A percentile compares a stretch with the other conserved stretches of the same genome.
These are phyloP conservation scores for Leptura quadrifasciata DNA, from an alignment of 2,888 invertebrate genomes.

Conservation along the genomic window DNA sequence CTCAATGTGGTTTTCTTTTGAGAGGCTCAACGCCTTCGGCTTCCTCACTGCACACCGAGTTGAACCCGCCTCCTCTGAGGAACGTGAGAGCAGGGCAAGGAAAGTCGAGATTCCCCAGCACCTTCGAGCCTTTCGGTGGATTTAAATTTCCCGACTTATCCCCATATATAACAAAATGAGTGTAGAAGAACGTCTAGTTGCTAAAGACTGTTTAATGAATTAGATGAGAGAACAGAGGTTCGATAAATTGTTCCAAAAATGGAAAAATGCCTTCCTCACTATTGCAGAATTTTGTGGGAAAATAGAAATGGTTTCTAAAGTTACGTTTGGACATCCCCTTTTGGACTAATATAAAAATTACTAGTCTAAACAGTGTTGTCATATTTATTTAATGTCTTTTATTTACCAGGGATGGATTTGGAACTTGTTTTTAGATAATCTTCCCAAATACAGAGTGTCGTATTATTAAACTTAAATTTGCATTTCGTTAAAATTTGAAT, in stretches of 20 bases:
- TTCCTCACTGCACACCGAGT: conserved; percentile 61
- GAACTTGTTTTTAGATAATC: not conserved
- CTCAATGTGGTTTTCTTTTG: conserved; percentile 89
- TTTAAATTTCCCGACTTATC: conserved; percentile 88
- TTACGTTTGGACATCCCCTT: not conserved
- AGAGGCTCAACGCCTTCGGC: conserved; percentile 71
- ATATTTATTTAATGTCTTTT: conserved; percentile 9
- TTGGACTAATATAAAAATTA: conserved; percentile 13
- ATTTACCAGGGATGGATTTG: not conserved
- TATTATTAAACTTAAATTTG: not conserved
- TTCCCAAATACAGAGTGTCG: not conserved
- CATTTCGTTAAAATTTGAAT: no score
- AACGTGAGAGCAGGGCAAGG: conserved; percentile 57
- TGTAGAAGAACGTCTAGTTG: not conserved
- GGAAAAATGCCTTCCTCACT: not conserved
- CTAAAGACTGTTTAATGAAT: conserved; percentile 19
- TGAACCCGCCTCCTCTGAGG: conserved; percentile 69
- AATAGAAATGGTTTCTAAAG: not conserved
- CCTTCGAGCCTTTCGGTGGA: conserved; percentile 75
- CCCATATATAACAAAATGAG: conserved; percentile 76
- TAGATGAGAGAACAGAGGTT: not conserved
- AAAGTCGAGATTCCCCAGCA: conserved; percentile 61
- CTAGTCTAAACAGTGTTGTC: conserved; percentile 28
- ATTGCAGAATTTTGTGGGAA: not conserved
- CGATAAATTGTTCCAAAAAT: no score